A percentile compares a stretch with the other conserved stretches of the same genome.
These are phyloP conservation scores for Dromiciops gliroides DNA, from an alignment of 2,113 vertebrate species.

Conservation along the genomic window DNA sequence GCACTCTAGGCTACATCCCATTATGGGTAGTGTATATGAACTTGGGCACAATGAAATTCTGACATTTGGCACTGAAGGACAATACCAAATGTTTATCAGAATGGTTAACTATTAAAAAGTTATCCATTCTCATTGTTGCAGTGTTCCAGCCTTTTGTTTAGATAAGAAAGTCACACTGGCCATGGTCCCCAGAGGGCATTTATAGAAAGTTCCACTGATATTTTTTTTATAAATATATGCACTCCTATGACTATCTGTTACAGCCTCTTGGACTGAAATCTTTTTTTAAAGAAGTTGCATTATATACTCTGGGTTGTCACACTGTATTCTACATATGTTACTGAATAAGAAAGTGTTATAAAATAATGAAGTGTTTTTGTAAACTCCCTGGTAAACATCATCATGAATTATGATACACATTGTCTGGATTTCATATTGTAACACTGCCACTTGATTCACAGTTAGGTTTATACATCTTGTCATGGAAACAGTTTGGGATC, in stretches of 20 bases:
- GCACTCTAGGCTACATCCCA: slow-evolving; percentile 18
- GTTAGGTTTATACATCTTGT: slow-evolving; percentile 86
- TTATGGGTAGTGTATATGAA: slow-evolving; percentile 42
- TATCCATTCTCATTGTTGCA: slow-evolving; percentile 52
- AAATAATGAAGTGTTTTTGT: slow-evolving; percentile 86
- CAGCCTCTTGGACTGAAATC: slow-evolving; percentile 80
- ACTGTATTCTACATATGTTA: slow-evolving; percentile 80
- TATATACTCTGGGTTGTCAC: slow-evolving; percentile 77
- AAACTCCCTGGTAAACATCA: slow-evolving; percentile 85
- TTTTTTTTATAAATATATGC: slow-evolving; percentile 74
- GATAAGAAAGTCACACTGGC: slow-evolving; percentile 58
- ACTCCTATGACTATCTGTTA: slow-evolving; percentile 79
- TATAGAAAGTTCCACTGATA: slow-evolving; percentile 65
- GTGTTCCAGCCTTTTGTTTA: slow-evolving; percentile 58
- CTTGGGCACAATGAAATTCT: slow-evolving; percentile 18
- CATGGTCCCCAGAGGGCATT: slow-evolving; percentile 70
- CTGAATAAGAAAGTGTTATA: slow-evolving; percentile 83
- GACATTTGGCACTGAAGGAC: slow-evolving; percentile 65
- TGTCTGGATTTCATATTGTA: slow-evolving; percentile 86
- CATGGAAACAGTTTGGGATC: slow-evolving; percentile 84
- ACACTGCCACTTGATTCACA: slow-evolving; percentile 84
- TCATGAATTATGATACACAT: slow-evolving; percentile 83
- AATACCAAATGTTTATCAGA: slow-evolving; percentile 57
- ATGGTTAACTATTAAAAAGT: slow-evolving; percentile 59
- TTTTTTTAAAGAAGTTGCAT: slow-evolving; percentile 77